Conservation (phyloP, 2,797 vertebrate species). For the Balearica regulorum region DNA sequence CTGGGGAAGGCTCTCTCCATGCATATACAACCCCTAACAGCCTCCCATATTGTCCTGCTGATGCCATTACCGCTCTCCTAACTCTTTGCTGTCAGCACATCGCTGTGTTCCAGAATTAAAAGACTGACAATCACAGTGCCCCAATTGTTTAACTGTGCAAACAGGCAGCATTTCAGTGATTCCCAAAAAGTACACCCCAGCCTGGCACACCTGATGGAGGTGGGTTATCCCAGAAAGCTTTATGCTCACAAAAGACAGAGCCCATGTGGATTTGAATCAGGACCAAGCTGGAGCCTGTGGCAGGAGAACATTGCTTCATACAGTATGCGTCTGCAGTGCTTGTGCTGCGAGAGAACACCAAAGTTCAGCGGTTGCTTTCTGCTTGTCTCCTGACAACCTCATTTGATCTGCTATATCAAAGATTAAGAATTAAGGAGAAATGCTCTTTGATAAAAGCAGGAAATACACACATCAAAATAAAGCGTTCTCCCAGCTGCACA, state of each 20-base stretch:
- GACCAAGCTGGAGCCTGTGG: not conserved
- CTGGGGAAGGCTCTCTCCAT: not conserved
- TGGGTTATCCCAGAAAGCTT: not conserved
- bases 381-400: not conserved
- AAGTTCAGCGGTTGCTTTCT: not conserved
- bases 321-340: not conserved
- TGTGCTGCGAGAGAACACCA: not conserved
- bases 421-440: not conserved
- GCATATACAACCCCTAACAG: not conserved
- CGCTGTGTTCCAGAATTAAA: not conserved
- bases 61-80: not conserved
- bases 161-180: rapidly evolving
- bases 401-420: not conserved
- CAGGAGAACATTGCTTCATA: not conserved
- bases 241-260: not conserved
- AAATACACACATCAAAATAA: not conserved
- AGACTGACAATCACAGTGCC: not conserved
- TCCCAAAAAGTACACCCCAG: not conserved
- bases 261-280: not conserved
- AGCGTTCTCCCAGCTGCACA: not conserved
- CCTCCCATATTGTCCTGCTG: not conserved
- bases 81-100: not conserved
- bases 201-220: rapidly evolving
- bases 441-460: not conserved
- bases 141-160: not conserved